A percentile compares a stretch with the other conserved stretches of the same genome.
Conservation (phyloP, 2,113 vertebrate species). For the Macrotus californicus region DNA sequence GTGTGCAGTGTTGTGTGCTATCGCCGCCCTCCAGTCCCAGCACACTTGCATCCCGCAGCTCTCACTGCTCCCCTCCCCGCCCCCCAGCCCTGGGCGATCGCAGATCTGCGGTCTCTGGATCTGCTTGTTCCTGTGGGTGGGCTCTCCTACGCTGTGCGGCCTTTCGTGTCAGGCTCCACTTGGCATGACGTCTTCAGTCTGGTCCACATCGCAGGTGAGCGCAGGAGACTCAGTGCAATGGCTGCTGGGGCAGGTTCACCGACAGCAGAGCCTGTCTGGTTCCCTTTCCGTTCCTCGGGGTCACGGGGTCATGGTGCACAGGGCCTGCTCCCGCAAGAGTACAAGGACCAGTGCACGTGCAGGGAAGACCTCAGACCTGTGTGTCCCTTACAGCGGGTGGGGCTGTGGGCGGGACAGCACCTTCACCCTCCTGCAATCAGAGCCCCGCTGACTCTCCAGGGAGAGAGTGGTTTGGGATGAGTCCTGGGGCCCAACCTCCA, state of each 20-base stretch:
- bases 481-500: neutral
- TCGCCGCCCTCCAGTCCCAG: neutral
- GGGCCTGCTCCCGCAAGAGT: neutral
- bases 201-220: neutral
- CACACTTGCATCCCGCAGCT: neutral
- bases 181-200: accelerated
- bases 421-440: neutral
- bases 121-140: too few species aligned
- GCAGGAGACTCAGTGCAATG: accelerated
- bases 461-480: too few species aligned
- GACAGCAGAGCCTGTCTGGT: accelerated
- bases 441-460: neutral
- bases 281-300: neutral
- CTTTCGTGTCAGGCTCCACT: neutral
- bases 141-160: accelerated
- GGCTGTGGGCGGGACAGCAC: neutral
- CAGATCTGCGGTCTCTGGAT: neutral
- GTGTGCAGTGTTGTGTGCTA: too few species aligned
- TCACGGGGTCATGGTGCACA: accelerated
- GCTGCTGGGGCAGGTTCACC: neutral
- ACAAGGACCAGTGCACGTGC: neutral
- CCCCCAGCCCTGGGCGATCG: neutral
- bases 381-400: accelerated
- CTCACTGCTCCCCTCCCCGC: neutral
- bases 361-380: neutral